Evolutionary conservation across 2,888 invertebrate species (phyloP).

Genomic region (Dermolepida albohirtum): DNA sequence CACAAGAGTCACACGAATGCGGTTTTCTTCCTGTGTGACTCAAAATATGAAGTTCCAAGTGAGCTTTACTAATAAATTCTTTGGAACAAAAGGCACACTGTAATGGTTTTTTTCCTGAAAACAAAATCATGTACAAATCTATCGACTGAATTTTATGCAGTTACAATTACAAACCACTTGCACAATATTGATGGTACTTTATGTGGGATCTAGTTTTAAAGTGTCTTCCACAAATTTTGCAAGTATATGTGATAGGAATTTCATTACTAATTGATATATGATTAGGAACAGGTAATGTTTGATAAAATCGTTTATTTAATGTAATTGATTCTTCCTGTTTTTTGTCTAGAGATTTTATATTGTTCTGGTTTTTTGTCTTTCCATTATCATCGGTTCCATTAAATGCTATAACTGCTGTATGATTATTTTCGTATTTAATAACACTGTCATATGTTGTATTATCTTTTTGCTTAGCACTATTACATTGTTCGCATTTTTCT

Average conservation of each 20-base stretch:
- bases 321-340: constrained; percentile 9
- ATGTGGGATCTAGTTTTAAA: constrained; percentile 77
- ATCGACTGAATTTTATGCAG: not conserved
- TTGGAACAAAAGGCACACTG: constrained; percentile 68
- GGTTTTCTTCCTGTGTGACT: constrained; percentile 74
- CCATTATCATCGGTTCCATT: constrained; percentile 30
- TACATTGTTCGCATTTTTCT: constrained; percentile 72
- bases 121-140: constrained; percentile 16
- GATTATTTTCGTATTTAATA: constrained; percentile 43
- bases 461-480: constrained; percentile 43
- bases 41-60: constrained; percentile 79
- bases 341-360: constrained; percentile 5
- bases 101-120: constrained; percentile 64
- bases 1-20: constrained; percentile 73
- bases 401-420: constrained; percentile 25
- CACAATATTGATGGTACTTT: constrained; percentile 75
- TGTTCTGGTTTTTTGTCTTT: constrained; percentile 6
- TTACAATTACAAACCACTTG: constrained; percentile 62
- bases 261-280: constrained; percentile 62
- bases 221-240: constrained; percentile 75
- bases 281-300: constrained; percentile 54
- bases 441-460: constrained; percentile 29
- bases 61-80: constrained; percentile 77
- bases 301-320: constrained; percentile 49
- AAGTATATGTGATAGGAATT: constrained; percentile 70